These are phyloP conservation scores for Porites cylindrica DNA, from an alignment of 92 coral and sea anemone genomes.

Conservation along the genomic window DNA sequence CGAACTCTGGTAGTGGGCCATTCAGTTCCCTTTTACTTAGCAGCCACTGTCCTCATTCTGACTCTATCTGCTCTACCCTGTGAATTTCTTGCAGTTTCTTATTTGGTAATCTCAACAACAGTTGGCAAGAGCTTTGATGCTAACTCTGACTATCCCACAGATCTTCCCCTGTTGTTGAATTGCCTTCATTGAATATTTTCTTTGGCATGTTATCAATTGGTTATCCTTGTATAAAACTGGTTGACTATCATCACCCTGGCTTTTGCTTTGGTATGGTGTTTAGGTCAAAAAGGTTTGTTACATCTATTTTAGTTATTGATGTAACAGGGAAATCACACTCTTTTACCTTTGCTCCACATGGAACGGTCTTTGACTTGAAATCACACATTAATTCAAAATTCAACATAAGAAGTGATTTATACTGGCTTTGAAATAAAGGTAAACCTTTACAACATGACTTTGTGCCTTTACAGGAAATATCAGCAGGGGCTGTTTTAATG, in stretches of 20 bases:
- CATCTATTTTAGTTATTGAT: conserved; percentile 1
- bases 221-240: not conserved
- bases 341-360: conserved; percentile 5
- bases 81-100: too few relatives aligned
- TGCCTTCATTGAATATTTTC: too few relatives aligned
- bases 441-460: conserved; percentile 41
- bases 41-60: not conserved
- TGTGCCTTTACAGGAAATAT: conserved; percentile 21
- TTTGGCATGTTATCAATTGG: not conserved
- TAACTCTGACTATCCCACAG: too few relatives aligned
- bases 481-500: conserved; percentile 34
- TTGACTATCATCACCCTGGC: not conserved
- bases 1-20: not conserved
- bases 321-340: conserved; percentile 10
- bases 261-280: not conserved
- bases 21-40: not conserved
- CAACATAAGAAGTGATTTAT: not conserved
- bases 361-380: conserved; percentile 20
- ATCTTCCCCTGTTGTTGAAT: too few relatives aligned
- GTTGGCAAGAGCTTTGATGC: too few relatives aligned
- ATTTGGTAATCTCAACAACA: too few relatives aligned
- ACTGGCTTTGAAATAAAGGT: conserved; percentile 50
- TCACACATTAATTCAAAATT: conserved; percentile 35
- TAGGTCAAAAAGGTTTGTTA: conserved; percentile 15
- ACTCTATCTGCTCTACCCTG: too few relatives aligned